A percentile compares a stretch with the other conserved stretches of the same genome.
Conservation (phyloP, 2,797 vertebrate genomes). For the Mycteria americana region DNA sequence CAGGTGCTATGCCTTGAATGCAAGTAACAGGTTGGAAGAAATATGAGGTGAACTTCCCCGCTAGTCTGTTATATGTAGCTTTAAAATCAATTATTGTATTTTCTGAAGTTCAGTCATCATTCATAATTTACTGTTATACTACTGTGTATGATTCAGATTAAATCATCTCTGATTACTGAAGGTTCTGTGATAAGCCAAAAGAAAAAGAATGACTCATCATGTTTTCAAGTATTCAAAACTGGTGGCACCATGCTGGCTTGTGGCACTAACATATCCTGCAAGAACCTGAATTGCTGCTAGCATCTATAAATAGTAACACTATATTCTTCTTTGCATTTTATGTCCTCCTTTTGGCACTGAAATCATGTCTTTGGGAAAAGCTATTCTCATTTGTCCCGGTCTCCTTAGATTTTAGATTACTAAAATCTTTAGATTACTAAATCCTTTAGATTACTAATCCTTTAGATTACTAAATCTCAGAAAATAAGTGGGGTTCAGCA, state of each 20-base stretch:
- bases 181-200: background rate
- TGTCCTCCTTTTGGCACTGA: background rate
- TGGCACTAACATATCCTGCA: background rate
- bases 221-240: background rate
- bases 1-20: background rate
- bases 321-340: background rate
- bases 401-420: background rate
- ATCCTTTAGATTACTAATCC: background rate
- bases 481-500: background rate
- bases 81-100: background rate
- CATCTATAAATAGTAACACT: background rate
- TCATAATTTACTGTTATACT: background rate
- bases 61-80: background rate
- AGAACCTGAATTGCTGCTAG: background rate
- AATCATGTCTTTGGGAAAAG: background rate
- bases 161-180: background rate
- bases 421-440: too few species aligned
- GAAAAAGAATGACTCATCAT: background rate
- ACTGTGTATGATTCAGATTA: background rate
- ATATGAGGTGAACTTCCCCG: background rate
- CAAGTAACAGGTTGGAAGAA: background rate
- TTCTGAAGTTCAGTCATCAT: background rate
- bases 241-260: background rate
- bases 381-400: background rate
- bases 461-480: background rate